Evolutionary conservation across 1,140 invertebrate species (phyloP).

Genomic region (Heliconius nattereri): DNA sequence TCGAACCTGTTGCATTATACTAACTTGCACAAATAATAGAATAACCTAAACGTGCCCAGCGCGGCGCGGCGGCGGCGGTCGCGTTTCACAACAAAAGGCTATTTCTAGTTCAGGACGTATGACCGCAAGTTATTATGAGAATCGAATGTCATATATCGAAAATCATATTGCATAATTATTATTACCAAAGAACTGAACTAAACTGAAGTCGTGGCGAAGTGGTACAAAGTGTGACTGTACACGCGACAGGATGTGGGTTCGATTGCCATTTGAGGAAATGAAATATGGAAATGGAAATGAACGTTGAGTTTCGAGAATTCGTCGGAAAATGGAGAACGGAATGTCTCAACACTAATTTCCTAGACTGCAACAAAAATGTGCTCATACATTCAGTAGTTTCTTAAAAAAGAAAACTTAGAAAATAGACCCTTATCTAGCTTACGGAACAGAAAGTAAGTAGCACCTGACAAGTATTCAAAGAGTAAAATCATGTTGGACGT

Average conservation of each 20-base stretch:
- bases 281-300: too few relatives aligned
- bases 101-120: conserved; percentile 54
- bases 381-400: not conserved
- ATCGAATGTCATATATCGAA: conserved; percentile 15
- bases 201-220: too few relatives aligned
- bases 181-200: too few relatives aligned
- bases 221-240: too few relatives aligned
- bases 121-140: conserved; percentile 36
- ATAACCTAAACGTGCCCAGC: conserved; percentile 52
- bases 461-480: conserved; percentile 1
- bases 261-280: too few relatives aligned
- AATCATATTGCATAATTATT: not conserved
- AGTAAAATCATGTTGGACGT: not conserved
- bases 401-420: not conserved
- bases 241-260: too few relatives aligned
- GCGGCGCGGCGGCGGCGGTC: conserved; percentile 32
- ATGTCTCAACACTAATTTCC: too few relatives aligned
- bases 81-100: conserved; percentile 57
- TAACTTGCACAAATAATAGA: conserved; percentile 34
- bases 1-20: conserved; percentile 34
- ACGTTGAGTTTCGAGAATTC: too few relatives aligned
- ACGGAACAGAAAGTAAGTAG: conserved; percentile 6
- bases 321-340: too few relatives aligned
- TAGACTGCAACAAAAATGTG: too few relatives aligned
- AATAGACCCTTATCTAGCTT: not conserved